Conservation (phyloP, 2,113 vertebrate genomes). For the Seriola rivoliana region DNA sequence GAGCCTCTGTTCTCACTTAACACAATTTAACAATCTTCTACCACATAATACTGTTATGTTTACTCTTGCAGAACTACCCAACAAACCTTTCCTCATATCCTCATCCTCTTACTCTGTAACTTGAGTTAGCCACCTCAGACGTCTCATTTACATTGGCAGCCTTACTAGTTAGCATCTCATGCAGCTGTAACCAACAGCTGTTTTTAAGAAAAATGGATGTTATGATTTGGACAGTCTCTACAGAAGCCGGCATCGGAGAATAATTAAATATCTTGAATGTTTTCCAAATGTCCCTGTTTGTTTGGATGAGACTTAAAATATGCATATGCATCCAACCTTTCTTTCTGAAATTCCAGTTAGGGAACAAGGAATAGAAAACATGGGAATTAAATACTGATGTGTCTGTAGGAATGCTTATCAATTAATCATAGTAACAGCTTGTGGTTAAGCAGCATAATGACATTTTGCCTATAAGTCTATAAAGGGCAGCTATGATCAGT, state of each 20-base stretch:
- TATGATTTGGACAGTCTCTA: neutral
- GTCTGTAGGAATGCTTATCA: conserved; percentile 58
- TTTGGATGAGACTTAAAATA: neutral
- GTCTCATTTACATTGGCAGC: neutral
- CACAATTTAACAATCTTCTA: neutral
- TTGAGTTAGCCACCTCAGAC: neutral
- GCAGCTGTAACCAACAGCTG: neutral
- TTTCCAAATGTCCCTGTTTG: neutral
- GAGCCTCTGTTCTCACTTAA: conserved; percentile 16
- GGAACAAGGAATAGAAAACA: neutral
- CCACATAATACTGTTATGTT: conserved; percentile 2
- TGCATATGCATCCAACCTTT: neutral
- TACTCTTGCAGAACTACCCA: conserved; percentile 4
- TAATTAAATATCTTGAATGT: neutral
- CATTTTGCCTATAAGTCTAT: conserved; percentile 63
- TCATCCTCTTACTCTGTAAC: neutral
- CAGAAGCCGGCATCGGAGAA: neutral
- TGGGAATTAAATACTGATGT: conserved; percentile 29
- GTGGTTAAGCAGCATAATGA: conserved; percentile 66
- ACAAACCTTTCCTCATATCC: conserved; percentile 9
- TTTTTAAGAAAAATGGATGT: neutral
- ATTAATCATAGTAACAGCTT: conserved; percentile 76
- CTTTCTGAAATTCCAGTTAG: neutral
- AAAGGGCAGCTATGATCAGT: conserved; percentile 55
- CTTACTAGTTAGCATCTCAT: neutral